Evolutionary conservation across 2,888 invertebrate genomes (phyloP).

Genomic region (Stenoptilia bipunctidactyla): DNA sequence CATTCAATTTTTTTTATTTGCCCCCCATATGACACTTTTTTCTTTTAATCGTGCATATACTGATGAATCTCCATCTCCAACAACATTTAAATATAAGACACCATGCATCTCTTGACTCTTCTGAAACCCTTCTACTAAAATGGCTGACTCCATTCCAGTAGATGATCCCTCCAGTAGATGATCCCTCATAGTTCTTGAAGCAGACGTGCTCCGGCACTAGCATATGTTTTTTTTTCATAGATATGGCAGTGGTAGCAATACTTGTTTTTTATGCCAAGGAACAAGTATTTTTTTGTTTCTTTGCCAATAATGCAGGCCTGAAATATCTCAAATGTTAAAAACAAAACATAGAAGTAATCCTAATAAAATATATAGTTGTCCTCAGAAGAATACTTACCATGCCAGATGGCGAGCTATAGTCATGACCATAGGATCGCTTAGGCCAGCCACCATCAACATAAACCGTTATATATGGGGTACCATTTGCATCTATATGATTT

Average conservation of each 20-base stretch:
- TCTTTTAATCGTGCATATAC: too few relatives aligned
- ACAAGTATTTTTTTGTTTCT: slow-evolving; percentile 1
- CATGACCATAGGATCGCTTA: not conserved
- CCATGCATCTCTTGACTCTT: too few relatives aligned
- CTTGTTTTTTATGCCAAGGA: slow-evolving; percentile 2
- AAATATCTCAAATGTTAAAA: not conserved
- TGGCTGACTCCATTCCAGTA: slow-evolving; percentile 3
- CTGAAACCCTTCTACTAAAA: slow-evolving; percentile 5
- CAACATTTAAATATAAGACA: too few relatives aligned
- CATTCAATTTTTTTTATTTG: too few relatives aligned
- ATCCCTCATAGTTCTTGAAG: slow-evolving; percentile 3
- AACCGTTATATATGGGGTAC: not conserved
- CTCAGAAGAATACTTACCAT: too few relatives aligned
- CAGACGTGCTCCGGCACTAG: slow-evolving; percentile 4
- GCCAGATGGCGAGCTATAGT: not conserved
- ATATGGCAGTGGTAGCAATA: slow-evolving; percentile 3
- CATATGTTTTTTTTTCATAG: slow-evolving; percentile 1
- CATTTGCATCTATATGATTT: not conserved
- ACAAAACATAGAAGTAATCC: too few relatives aligned
- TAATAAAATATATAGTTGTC: too few relatives aligned
- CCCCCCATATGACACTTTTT: too few relatives aligned
- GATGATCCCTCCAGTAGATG: too few relatives aligned
- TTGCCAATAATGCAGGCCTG: not conserved
- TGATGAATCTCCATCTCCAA: too few relatives aligned
- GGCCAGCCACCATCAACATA: not conserved